These are phyloP conservation scores for Aselliscus stoliczkanus DNA, from an alignment of 2,797 vertebrate genomes.

Conservation along the genomic window DNA sequence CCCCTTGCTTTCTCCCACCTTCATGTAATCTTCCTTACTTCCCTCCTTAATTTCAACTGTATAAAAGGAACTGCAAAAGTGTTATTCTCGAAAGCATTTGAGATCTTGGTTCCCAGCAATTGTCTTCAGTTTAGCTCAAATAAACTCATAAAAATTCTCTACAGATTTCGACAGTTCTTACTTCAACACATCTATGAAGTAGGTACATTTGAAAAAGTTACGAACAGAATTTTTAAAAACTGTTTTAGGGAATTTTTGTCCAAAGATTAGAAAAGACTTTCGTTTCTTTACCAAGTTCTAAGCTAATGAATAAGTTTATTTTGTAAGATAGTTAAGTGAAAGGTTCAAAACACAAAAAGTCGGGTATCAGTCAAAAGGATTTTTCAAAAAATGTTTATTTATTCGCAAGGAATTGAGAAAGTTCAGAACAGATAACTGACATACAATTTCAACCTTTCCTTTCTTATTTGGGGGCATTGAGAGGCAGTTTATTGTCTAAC, in stretches of 20 bases:
- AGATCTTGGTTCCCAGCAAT: not conserved
- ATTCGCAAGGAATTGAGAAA: slow-evolving; percentile 3
- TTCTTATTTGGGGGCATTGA: not conserved
- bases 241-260: not conserved
- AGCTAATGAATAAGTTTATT: not conserved
- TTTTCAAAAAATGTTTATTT: not conserved
- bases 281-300: slow-evolving; percentile 16
- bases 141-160: not conserved
- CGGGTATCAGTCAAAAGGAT: not conserved
- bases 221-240: not conserved
- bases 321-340: not conserved
- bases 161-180: not conserved
- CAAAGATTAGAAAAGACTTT: not conserved
- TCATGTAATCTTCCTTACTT: not conserved
- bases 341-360: not conserved
- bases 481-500: not conserved
- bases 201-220: not conserved
- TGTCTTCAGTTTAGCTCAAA: not conserved
- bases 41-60: not conserved
- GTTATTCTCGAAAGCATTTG: not conserved
- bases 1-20: not conserved
- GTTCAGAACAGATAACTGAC: not conserved
- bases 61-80: not conserved
- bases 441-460: not conserved
- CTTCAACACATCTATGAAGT: not conserved